A percentile compares a stretch with the other conserved stretches of the same genome.
These are phyloP conservation scores for Coronaproctus castanopsis DNA, from an alignment of 2,888 invertebrate genomes.

Conservation along the genomic window DNA sequence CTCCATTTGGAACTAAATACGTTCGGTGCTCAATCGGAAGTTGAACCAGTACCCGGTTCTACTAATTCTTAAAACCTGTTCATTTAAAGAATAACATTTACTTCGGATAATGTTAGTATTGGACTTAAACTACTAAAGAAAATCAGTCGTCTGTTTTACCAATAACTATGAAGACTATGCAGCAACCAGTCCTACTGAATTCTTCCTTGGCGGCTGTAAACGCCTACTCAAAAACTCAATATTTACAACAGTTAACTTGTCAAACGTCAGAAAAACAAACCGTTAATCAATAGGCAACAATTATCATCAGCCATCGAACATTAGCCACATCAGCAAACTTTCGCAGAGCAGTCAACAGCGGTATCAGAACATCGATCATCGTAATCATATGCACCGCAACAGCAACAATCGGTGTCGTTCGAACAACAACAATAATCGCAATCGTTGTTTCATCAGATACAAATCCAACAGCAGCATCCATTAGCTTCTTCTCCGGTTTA, in stretches of 20 bases:
- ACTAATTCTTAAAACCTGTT: too few species aligned
- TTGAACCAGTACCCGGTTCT: too few species aligned
- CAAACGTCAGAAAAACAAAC: slow-evolving; percentile 7
- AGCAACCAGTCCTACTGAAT: neutral
- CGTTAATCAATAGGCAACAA: neutral
- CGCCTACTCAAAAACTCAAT: slow-evolving; percentile 38
- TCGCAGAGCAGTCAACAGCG: neutral
- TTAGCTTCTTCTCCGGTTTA: too few species aligned
- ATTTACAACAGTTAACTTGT: slow-evolving; percentile 33
- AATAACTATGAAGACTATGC: too few species aligned
- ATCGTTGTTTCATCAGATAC: neutral
- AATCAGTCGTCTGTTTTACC: too few species aligned
- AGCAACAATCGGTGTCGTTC: neutral
- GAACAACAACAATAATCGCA: neutral
- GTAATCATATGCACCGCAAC: neutral
- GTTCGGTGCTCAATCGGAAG: too few species aligned
- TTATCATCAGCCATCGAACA: neutral
- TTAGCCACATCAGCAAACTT: neutral
- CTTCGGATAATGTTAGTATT: too few species aligned
- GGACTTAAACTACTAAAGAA: too few species aligned
- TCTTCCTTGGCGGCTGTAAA: slow-evolving; percentile 20
- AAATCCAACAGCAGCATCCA: too few species aligned
- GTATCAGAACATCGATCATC: too few species aligned
- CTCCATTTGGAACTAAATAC: too few species aligned
- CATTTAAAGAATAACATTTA: too few species aligned